Percentiles rank a stretch among this genome's conserved stretches.
Evolutionary conservation across 2,113 vertebrate genomes (phyloP).

Genomic region (Crotalus horridus): DNA sequence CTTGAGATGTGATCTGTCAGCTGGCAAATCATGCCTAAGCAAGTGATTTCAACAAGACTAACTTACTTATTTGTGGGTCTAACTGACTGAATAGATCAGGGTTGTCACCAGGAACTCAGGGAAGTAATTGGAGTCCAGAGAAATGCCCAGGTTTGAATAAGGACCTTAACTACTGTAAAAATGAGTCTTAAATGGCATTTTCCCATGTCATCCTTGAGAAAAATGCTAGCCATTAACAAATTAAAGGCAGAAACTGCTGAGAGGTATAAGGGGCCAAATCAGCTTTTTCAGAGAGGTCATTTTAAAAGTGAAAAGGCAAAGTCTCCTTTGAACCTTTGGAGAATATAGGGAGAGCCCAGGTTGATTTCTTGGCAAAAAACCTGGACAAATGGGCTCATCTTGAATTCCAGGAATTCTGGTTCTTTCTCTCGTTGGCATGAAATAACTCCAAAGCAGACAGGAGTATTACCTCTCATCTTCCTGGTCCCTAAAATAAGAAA

Average conservation of each 20-base stretch:
- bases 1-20: background rate
- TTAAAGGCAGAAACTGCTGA: slow-evolving; percentile 35
- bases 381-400: background rate
- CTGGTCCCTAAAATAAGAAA: background rate
- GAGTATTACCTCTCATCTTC: background rate
- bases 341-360: background rate
- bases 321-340: background rate
- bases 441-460: background rate
- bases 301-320: background rate
- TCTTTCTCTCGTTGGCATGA: background rate
- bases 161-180: background rate
- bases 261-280: slow-evolving; percentile 9
- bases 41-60: background rate
- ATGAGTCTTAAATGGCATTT: background rate
- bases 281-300: slow-evolving; percentile 26
- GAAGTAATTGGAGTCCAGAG: background rate
- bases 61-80: background rate
- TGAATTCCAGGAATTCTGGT: background rate
- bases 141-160: background rate
- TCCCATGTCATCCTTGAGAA: background rate
- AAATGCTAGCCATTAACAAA: slow-evolving; percentile 13
- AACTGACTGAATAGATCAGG: background rate
- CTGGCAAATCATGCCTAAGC: background rate
- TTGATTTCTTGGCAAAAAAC: background rate
- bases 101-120: background rate